phyloP scores from a whole-genome alignment of 2,113 vertebrate species.

The Caranx ignobilis region DNA sequence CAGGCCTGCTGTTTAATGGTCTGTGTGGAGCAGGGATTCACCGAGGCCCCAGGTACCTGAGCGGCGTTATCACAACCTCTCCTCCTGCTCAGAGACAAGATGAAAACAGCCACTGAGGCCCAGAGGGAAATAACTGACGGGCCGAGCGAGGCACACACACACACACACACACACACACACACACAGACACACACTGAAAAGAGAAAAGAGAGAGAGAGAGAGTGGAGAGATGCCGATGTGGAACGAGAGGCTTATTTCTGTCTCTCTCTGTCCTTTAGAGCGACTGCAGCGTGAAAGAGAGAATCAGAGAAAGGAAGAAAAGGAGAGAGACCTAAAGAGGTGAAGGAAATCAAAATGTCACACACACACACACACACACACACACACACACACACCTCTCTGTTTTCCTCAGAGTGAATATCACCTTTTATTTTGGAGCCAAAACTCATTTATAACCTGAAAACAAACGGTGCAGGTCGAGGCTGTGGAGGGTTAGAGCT shows the following conservation, averaged over 20 bases:
- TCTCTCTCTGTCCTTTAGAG: slow-evolving; percentile 1
- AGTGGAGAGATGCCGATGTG: neutral
- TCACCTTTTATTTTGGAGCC: neutral
- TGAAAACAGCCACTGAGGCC: slow-evolving; percentile 3
- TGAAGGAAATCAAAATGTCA: slow-evolving; percentile 28
- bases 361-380: neutral
- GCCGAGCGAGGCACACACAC: neutral
- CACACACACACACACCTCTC: neutral
- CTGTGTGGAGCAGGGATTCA: slow-evolving; percentile 32
- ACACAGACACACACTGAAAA: neutral
- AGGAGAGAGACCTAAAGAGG: neutral
- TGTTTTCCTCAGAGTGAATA: slow-evolving; percentile 6
- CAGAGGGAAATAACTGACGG: slow-evolving; percentile 28
- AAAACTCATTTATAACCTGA: slow-evolving; percentile 31
- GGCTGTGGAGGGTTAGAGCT: no score
- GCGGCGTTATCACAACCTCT: slow-evolving; percentile 22
- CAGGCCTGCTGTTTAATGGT: slow-evolving; percentile 39
- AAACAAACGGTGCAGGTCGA: neutral
- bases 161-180: no score
- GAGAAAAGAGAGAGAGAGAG: neutral
- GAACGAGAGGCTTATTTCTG: slow-evolving; percentile 10
- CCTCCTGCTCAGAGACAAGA: neutral
- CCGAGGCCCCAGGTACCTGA: slow-evolving; percentile 40
- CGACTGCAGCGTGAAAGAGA: neutral
- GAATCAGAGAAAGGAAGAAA: neutral